Conservation (phyloP, 2,888 invertebrate species). For the Entomobrya proxima region DNA sequence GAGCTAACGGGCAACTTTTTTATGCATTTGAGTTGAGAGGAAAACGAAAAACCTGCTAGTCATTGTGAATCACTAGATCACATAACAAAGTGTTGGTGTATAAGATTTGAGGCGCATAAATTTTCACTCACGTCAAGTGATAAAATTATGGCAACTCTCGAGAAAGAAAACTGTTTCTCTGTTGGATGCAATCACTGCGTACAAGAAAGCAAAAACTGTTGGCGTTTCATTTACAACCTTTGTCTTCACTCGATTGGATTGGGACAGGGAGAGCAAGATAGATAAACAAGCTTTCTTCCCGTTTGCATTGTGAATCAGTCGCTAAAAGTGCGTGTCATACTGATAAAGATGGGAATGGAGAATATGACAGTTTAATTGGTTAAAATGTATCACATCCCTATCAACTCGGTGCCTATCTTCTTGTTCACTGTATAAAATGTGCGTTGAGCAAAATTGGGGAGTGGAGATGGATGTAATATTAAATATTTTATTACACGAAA, state of each 20-base stretch:
- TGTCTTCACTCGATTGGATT: slow-evolving; percentile 3
- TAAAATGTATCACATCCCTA: slow-evolving; percentile 59
- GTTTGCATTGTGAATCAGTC: slow-evolving; percentile 22
- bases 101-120: slow-evolving; percentile 27
- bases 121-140: slow-evolving; percentile 27
- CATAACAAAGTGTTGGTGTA: neutral
- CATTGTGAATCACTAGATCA: slow-evolving; percentile 4
- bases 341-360: slow-evolving; percentile 50
- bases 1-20: slow-evolving; percentile 56
- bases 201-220: neutral
- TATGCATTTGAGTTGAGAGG: neutral
- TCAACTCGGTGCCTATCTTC: slow-evolving; percentile 45
- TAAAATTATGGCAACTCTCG: slow-evolving; percentile 3
- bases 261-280: neutral
- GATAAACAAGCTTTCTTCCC: neutral
- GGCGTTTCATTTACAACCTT: slow-evolving; percentile 17
- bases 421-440: neutral
- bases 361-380: slow-evolving; percentile 64
- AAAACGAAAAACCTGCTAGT: slow-evolving; percentile 18
- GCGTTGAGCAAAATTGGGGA: neutral
- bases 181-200: neutral
- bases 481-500: too few species aligned
- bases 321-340: slow-evolving; percentile 52
- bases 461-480: neutral
- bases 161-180: slow-evolving; percentile 5